A percentile compares a stretch with the other conserved stretches of the same genome.
Evolutionary conservation across 2,888 invertebrate genomes (phyloP).

Genomic region (Scrobipalpa atriplicella): DNA sequence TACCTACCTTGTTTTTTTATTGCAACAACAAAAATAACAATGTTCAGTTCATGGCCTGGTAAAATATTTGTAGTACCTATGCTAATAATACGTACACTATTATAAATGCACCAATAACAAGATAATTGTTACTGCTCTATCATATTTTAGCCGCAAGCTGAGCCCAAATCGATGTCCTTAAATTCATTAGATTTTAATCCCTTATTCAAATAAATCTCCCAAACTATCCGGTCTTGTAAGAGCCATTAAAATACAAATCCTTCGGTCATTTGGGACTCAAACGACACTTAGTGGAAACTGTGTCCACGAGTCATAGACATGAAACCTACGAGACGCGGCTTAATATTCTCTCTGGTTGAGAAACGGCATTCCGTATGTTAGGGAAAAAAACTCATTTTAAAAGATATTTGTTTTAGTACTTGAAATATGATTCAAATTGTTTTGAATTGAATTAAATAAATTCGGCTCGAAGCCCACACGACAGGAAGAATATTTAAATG

Average conservation of each 20-base stretch:
- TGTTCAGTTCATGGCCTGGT: too few relatives aligned
- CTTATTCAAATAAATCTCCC: conserved; percentile 35
- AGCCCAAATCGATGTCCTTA: conserved; percentile 2
- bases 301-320: conserved; percentile 3
- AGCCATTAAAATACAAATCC: conserved; percentile 44
- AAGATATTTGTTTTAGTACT: too few relatives aligned
- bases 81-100: too few relatives aligned
- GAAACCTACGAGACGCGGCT: background rate
- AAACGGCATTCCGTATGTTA: too few relatives aligned
- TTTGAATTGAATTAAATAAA: too few relatives aligned
- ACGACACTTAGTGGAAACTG: conserved; percentile 33
- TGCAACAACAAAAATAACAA: too few relatives aligned
- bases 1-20: too few relatives aligned
- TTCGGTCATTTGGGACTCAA: conserved; percentile 39
- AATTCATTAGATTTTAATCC: conserved; percentile 18
- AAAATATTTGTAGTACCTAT: too few relatives aligned
- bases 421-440: too few relatives aligned
- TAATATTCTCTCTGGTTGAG: background rate
- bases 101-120: background rate
- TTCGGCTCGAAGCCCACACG: too few relatives aligned
- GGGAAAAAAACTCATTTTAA: too few relatives aligned
- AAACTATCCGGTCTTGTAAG: conserved; percentile 37
- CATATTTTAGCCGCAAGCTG: background rate
- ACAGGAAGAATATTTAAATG: too few relatives aligned
- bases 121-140: background rate